Conservation (phyloP, 1,140 invertebrate genomes). For the Bathynomus jamesi region DNA sequence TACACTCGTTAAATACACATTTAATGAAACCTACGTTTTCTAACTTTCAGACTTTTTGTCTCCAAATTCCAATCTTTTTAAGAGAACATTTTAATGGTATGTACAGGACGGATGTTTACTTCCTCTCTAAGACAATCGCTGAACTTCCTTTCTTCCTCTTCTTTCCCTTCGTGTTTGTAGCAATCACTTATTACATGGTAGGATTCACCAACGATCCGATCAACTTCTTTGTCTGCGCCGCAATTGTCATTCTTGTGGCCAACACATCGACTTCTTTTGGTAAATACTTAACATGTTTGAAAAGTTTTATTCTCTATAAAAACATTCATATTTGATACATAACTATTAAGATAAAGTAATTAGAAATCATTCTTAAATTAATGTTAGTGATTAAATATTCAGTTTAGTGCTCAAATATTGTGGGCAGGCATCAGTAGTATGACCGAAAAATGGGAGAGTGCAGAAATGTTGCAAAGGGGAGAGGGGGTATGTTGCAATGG, state of each 20-base stretch:
- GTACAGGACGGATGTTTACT: conserved; percentile 88
- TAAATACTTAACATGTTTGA: conserved; percentile 45
- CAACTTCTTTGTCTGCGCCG: conserved; percentile 65
- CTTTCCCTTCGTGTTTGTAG: conserved; percentile 73
- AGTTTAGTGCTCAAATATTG: no score
- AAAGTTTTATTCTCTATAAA: no score
- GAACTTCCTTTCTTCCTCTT: conserved; percentile 67
- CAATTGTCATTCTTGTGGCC: conserved; percentile 69
- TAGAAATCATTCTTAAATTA: neutral
- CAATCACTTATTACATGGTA: conserved; percentile 79
- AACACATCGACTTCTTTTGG: conserved; percentile 89
- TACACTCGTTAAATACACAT: no score
- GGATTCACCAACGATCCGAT: conserved; percentile 62
- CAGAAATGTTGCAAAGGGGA: no score
- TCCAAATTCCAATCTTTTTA: conserved; percentile 83
- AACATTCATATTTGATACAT: no score
- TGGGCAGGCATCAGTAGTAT: no score
- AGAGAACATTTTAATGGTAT: conserved; percentile 84
- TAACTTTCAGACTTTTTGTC: conserved; percentile 79
- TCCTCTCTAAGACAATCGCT: conserved; percentile 73
- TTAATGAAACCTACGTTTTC: no score
- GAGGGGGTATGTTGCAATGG: no score
- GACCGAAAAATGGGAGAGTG: no score
- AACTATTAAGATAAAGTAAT: no score
- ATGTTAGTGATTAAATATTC: no score